These are phyloP conservation scores for Sphaerodactylus townsendi DNA, from an alignment of 2,113 vertebrate genomes.

Conservation along the genomic window DNA sequence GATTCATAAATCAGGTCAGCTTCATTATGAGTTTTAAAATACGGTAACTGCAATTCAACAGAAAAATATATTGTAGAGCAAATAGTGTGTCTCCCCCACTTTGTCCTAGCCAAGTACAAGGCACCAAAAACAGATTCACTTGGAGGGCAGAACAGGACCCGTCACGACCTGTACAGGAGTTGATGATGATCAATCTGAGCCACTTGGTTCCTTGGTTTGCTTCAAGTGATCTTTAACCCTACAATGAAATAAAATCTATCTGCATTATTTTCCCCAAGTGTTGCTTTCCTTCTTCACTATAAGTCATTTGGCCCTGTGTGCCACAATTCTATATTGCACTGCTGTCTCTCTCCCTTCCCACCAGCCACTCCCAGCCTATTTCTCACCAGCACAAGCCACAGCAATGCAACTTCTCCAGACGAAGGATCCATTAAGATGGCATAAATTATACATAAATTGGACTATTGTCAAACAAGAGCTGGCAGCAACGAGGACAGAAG, in stretches of 20 bases:
- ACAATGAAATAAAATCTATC: neutral
- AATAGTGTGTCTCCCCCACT: no score
- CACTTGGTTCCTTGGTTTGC: neutral
- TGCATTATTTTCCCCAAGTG: neutral
- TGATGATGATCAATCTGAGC: neutral
- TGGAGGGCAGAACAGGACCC: no score
- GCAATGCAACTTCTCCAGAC: constrained; percentile 18
- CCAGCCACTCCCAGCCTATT: neutral
- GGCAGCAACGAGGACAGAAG: constrained; percentile 22
- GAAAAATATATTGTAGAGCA: no score
- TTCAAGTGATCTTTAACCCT: neutral
- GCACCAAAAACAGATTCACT: no score
- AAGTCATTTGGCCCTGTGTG: constrained; percentile 18
- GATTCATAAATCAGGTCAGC: no score
- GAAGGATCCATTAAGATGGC: constrained; percentile 21
- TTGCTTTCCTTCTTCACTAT: neutral
- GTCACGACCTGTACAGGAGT: neutral
- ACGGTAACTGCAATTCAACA: no score
- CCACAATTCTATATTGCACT: neutral
- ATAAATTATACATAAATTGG: constrained; percentile 46
- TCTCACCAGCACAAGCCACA: neutral
- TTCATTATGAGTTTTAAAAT: no score
- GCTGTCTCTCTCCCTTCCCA: neutral
- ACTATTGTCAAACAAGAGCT: neutral
- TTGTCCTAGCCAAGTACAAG: no score